Conservation (phyloP, 2,113 vertebrate species). For the Tenebrosternarchus preto region DNA sequence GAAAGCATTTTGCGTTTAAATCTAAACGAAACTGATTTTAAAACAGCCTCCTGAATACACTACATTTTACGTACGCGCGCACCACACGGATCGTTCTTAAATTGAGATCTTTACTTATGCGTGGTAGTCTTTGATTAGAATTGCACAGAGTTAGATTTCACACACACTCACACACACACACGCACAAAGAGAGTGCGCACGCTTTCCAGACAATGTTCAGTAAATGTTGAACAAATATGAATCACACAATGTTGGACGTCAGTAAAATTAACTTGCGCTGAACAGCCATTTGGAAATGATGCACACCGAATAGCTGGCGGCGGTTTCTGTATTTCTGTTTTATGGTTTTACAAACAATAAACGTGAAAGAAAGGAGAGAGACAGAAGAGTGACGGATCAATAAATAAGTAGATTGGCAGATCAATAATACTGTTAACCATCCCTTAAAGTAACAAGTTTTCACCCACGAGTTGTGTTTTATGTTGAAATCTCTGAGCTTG, state of each 20-base stretch:
- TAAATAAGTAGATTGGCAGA: neutral
- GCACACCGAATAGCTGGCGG: slow-evolving; percentile 11
- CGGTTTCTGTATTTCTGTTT: neutral
- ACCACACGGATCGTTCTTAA: neutral
- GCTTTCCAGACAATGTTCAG: slow-evolving; percentile 16
- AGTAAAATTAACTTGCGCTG: slow-evolving; percentile 19
- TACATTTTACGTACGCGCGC: neutral
- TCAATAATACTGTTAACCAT: neutral
- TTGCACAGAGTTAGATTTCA: neutral
- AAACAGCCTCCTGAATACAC: neutral
- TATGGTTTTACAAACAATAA: neutral
- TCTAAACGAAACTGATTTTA: neutral
- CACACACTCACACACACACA: neutral
- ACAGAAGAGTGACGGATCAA: neutral
- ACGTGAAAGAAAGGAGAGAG: neutral
- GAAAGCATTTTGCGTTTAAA: neutral
- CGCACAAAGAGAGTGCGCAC: neutral
- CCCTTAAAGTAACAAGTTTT: slow-evolving; percentile 4
- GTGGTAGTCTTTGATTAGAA: neutral
- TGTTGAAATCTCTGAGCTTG: slow-evolving; percentile 16
- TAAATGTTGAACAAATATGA: slow-evolving; percentile 23
- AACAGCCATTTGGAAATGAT: slow-evolving; percentile 39
- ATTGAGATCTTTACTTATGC: neutral
- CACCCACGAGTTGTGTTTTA: slow-evolving; percentile 1
- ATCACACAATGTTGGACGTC: neutral